Evolutionary conservation across 2,113 vertebrate species (phyloP).

Genomic region (Passerina amoena): DNA sequence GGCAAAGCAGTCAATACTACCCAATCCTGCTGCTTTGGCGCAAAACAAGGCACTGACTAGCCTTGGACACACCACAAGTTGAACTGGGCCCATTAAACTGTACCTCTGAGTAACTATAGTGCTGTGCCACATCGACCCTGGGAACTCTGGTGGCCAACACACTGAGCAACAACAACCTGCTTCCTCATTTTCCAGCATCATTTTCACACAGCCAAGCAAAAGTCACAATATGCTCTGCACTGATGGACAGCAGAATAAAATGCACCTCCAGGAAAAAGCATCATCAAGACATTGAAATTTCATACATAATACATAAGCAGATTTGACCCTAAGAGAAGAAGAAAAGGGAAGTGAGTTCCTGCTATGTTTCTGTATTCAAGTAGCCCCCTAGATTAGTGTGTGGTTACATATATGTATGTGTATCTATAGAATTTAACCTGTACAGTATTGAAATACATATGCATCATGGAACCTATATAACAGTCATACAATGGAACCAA

Average conservation of each 20-base stretch:
- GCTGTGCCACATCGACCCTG: not conserved
- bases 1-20: not conserved
- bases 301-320: not conserved
- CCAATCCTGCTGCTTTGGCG: not conserved
- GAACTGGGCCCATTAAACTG: not conserved
- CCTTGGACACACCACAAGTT: not conserved
- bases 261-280: not conserved
- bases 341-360: not conserved
- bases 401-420: not conserved
- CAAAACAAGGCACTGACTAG: not conserved
- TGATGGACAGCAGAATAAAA: not conserved
- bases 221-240: not conserved
- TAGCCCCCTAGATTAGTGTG: not conserved
- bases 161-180: not conserved
- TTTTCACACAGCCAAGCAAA: not conserved
- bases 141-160: not conserved
- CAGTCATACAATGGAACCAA: not conserved
- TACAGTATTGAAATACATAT: not conserved
- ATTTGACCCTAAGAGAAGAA: not conserved
- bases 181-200: not conserved
- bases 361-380: not conserved
- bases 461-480: not conserved
- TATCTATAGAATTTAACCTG: not conserved
- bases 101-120: not conserved
- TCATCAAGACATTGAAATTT: not conserved